phyloP scores from a whole-genome alignment of 1,140 invertebrate species.

The Drosophila pallidifrons region DNA sequence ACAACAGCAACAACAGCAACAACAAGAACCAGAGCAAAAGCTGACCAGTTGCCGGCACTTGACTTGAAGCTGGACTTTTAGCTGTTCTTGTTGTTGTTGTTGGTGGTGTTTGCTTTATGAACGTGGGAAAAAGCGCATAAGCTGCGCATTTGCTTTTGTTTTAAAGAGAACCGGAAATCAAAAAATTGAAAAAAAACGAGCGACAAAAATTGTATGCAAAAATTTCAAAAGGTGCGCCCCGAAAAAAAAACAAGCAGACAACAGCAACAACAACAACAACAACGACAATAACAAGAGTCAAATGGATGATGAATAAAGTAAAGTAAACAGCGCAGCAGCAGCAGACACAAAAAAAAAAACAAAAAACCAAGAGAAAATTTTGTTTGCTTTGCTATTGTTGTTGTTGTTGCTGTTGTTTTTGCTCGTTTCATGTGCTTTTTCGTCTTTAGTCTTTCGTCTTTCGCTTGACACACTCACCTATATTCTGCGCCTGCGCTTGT shows the following conservation, averaged over 20 bases:
- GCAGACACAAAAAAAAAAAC: slow-evolving; percentile 35
- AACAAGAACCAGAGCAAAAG: slow-evolving; percentile 25
- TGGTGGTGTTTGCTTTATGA: slow-evolving; percentile 56
- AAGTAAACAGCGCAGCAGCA: slow-evolving; percentile 23
- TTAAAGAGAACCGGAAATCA: slow-evolving; percentile 53
- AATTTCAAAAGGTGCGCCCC: slow-evolving; percentile 43
- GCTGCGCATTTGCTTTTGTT: slow-evolving; percentile 37
- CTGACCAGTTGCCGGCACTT: slow-evolving; percentile 47
- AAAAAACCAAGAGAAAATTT: slow-evolving; percentile 64
- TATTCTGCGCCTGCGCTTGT: slow-evolving; percentile 74
- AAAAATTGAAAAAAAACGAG: slow-evolving; percentile 57
- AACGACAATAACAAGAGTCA: slow-evolving; percentile 5
- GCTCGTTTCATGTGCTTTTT: slow-evolving; percentile 6
- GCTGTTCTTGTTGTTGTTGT: slow-evolving; percentile 20
- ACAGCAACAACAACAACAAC: slow-evolving; percentile 23
- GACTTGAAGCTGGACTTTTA: slow-evolving; percentile 41
- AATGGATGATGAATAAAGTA: slow-evolving; percentile 25
- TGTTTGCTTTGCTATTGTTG: slow-evolving; percentile 50
- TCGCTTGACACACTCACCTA: slow-evolving; percentile 81
- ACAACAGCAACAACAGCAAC: slow-evolving; percentile 10
- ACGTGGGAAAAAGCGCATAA: slow-evolving; percentile 73
- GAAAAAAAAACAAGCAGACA: slow-evolving; percentile 9
- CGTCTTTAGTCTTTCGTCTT: slow-evolving; percentile 59
- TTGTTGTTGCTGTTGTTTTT: slow-evolving; percentile 17
- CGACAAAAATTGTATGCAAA: slow-evolving; percentile 54